These are phyloP conservation scores for Petroica traversi DNA, from an alignment of 2,113 vertebrate species.

Conservation along the genomic window DNA sequence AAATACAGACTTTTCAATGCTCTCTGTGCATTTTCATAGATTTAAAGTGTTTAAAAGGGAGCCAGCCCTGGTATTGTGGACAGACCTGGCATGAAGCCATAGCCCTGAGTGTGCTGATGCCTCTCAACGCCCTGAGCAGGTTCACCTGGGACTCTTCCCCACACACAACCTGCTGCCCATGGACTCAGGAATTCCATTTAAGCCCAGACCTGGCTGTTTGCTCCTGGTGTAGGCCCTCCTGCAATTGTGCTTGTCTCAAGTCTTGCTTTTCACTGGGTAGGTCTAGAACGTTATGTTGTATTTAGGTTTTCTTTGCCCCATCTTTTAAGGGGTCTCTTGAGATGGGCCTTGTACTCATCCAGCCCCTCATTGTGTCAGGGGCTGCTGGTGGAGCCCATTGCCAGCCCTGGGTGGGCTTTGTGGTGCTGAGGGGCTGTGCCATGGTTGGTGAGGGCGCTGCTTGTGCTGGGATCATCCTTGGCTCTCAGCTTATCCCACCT, in stretches of 20 bases:
- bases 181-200: not conserved
- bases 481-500: not conserved
- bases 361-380: fast-evolving
- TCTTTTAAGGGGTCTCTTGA: fast-evolving
- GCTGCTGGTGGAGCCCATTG: not conserved
- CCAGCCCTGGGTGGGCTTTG: not conserved
- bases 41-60: not conserved
- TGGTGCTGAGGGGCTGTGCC: not conserved
- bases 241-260: not conserved
- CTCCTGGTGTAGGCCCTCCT: fast-evolving
- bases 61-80: too few species aligned
- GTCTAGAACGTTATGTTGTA: fast-evolving
- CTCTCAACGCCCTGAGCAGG: fast-evolving
- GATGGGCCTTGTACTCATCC: not conserved
- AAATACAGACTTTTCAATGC: not conserved
- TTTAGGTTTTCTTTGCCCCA: not conserved
- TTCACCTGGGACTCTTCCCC: not conserved
- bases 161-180: not conserved
- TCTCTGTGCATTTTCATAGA: not conserved
- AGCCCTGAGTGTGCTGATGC: not conserved
- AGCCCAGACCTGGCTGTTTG: not conserved
- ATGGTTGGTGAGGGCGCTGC: not conserved
- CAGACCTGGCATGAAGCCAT: not conserved
- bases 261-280: fast-evolving
- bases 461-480: not conserved